A percentile compares a stretch with the other conserved stretches of the same genome.
phyloP scores from a whole-genome alignment of 2,113 vertebrate species.

The Hypanus sabinus region DNA sequence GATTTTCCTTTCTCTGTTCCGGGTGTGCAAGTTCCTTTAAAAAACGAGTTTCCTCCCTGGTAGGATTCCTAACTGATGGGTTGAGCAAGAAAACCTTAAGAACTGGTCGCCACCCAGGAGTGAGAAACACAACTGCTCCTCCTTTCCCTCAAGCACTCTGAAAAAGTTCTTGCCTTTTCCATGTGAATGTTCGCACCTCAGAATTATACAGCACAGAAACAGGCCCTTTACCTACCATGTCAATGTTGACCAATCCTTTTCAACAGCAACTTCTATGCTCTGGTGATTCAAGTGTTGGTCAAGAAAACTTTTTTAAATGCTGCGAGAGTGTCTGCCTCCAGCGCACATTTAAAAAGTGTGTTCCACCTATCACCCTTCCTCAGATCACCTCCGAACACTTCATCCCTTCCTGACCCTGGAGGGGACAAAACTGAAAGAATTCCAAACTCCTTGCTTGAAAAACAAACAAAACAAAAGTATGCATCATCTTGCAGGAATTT shows the following conservation, averaged over 20 bases:
- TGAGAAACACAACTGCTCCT: not conserved
- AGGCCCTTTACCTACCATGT: too few species aligned
- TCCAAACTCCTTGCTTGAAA: not conserved
- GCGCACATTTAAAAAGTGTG: too few species aligned
- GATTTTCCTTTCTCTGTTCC: too few species aligned
- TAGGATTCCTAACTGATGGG: not conserved
- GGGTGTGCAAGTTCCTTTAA: not conserved
- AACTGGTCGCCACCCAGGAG: not conserved
- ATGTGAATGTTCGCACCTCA: not conserved
- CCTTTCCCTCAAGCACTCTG: not conserved
- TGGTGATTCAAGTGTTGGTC: too few species aligned
- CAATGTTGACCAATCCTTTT: too few species aligned
- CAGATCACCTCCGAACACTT: too few species aligned
- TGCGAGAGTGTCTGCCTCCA: too few species aligned
- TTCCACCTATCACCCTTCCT: too few species aligned
- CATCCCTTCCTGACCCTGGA: too few species aligned
- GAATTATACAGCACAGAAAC: too few species aligned
- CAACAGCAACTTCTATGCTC: too few species aligned
- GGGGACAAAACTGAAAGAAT: not conserved
- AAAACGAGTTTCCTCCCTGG: not conserved
- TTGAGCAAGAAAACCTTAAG: not conserved
- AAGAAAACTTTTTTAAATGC: too few species aligned
- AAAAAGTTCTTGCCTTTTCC: not conserved
- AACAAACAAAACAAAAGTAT: not conserved
- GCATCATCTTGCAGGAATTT: not conserved